A percentile compares a stretch with the other conserved stretches of the same genome.
phyloP scores from a whole-genome alignment of 1,140 invertebrate genomes.

The Arctopsyche grandis region DNA sequence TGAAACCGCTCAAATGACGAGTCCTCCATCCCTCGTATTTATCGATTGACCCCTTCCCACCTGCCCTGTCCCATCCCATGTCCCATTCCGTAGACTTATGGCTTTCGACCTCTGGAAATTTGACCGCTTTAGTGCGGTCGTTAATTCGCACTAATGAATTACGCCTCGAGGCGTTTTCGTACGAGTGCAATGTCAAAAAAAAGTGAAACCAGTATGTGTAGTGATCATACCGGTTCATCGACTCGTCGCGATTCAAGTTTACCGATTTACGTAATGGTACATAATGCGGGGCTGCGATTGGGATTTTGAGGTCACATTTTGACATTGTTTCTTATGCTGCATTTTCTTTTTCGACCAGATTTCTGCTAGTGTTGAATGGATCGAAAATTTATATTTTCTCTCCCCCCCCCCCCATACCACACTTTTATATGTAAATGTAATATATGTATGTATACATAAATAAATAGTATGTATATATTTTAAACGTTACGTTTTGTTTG shows the following conservation, averaged over 20 bases:
- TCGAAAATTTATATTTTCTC: too few species aligned
- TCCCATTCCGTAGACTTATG: too few species aligned
- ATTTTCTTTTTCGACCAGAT: too few species aligned
- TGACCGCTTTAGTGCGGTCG: too few species aligned
- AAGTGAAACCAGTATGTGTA: slow-evolving; percentile 23
- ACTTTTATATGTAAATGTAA: too few species aligned
- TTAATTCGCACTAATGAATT: background rate
- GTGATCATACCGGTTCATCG: slow-evolving; percentile 26
- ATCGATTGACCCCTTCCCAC: background rate
- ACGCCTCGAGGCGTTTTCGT: background rate
- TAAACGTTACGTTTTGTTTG: background rate
- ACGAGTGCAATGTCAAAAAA: slow-evolving; percentile 12
- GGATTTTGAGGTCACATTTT: background rate
- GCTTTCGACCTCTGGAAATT: too few species aligned
- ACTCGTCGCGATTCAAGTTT: background rate
- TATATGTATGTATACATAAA: too few species aligned
- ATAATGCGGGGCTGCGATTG: background rate
- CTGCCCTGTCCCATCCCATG: background rate
- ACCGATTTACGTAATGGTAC: slow-evolving; percentile 16
- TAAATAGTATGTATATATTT: too few species aligned
- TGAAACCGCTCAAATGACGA: slow-evolving; percentile 17
- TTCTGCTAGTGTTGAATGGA: too few species aligned
- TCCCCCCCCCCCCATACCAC: too few species aligned
- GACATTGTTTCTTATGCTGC: background rate
- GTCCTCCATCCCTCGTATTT: background rate